Evolutionary conservation across 2,113 vertebrate genomes (phyloP).

Genomic region (Talpa occidentalis): DNA sequence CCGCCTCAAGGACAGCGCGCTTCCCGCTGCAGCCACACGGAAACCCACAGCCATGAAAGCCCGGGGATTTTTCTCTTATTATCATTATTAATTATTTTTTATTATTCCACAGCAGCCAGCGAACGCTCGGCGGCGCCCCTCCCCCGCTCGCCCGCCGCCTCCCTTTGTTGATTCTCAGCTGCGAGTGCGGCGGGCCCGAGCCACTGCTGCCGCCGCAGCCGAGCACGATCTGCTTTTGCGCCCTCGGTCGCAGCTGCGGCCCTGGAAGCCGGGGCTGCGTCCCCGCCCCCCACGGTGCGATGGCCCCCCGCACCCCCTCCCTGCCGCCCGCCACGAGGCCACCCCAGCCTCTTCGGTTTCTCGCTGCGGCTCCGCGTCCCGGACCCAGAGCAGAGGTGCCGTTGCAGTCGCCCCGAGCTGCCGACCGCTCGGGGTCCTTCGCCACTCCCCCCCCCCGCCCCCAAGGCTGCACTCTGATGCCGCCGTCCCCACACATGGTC

Average conservation of each 20-base stretch:
- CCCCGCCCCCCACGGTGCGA: constrained; percentile 57
- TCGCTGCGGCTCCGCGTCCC: constrained; percentile 62
- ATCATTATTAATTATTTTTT: constrained; percentile 86
- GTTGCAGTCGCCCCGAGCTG: constrained; percentile 41
- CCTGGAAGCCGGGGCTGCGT: constrained; percentile 66
- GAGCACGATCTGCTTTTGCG: constrained; percentile 80
- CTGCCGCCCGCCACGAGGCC: neutral
- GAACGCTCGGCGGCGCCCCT: constrained; percentile 73
- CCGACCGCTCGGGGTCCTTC: constrained; percentile 60
- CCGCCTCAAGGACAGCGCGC: constrained; percentile 84
- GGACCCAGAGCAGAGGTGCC: constrained; percentile 43
- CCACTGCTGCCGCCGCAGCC: constrained; percentile 36
- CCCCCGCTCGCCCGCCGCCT: constrained; percentile 61
- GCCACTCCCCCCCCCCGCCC: constrained; percentile 59
- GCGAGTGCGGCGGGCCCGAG: constrained; percentile 74
- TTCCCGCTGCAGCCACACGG: constrained; percentile 79
- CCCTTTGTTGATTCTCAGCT: constrained; percentile 81
- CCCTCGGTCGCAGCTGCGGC: constrained; percentile 82
- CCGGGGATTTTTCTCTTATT: constrained; percentile 79
- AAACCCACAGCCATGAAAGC: constrained; percentile 77
- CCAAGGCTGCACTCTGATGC: constrained; percentile 82
- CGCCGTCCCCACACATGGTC: constrained; percentile 88
- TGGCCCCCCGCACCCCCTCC: constrained; percentile 49
- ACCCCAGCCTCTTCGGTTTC: constrained; percentile 56
- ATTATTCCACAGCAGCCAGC: constrained; percentile 81